A percentile compares a stretch with the other conserved stretches of the same genome.
These are phyloP conservation scores for Archips crataeganus DNA, from an alignment of 2,888 invertebrate genomes.

Conservation along the genomic window DNA sequence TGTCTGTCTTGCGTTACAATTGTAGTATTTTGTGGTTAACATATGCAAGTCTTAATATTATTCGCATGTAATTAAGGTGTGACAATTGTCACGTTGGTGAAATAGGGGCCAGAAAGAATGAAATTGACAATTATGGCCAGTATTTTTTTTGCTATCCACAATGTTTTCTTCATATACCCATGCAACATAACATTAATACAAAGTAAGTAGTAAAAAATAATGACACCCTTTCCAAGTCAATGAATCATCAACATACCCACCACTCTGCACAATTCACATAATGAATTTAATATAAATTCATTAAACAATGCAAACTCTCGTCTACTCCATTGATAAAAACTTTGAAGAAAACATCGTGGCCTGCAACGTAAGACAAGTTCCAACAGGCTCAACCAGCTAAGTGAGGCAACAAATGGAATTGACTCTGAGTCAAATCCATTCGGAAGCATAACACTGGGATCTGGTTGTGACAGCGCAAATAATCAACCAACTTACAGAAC, in stretches of 20 bases:
- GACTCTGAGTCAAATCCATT: neutral
- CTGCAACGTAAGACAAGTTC: neutral
- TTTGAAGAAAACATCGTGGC: slow-evolving; percentile 28
- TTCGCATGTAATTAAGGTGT: too few relatives aligned
- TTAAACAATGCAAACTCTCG: neutral
- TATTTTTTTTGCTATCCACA: neutral
- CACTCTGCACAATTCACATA: neutral
- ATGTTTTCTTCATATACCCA: slow-evolving; percentile 14
- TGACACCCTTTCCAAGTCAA: neutral
- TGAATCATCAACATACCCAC: neutral
- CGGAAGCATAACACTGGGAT: neutral
- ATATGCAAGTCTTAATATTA: too few relatives aligned
- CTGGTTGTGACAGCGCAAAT: neutral
- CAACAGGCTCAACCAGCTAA: neutral
- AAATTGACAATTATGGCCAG: slow-evolving; percentile 34
- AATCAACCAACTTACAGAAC: neutral
- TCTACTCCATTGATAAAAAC: neutral
- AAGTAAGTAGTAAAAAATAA: neutral
- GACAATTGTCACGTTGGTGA: too few relatives aligned
- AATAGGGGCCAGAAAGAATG: neutral
- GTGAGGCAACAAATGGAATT: neutral
- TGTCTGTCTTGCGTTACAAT: too few relatives aligned
- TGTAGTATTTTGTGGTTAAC: too few relatives aligned
- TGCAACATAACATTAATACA: slow-evolving; percentile 1
- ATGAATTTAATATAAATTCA: slow-evolving; percentile 26